phyloP scores from a whole-genome alignment of 2,113 vertebrate species.

The Tenebrosternarchus preto region DNA sequence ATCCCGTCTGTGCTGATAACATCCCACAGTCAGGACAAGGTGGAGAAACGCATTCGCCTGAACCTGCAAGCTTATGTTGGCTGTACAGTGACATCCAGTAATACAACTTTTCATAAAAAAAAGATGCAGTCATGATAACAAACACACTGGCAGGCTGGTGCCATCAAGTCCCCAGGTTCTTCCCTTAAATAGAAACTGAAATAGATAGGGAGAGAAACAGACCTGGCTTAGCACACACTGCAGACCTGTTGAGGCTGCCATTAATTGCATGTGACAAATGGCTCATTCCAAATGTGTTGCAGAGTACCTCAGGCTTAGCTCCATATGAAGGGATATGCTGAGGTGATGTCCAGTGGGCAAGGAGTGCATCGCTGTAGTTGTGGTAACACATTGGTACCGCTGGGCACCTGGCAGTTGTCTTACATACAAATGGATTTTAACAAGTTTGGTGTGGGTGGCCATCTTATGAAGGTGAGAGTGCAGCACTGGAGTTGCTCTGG shows the following conservation, averaged over 20 bases:
- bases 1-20: background rate
- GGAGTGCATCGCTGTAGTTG: conserved; percentile 18
- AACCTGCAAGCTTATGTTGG: conserved; percentile 6
- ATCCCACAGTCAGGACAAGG: conserved; percentile 10
- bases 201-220: background rate
- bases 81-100: conserved; percentile 13
- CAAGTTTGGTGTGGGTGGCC: background rate
- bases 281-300: background rate
- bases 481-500: background rate
- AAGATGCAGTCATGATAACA: conserved; percentile 21
- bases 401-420: background rate
- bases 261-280: conserved; percentile 34
- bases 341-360: background rate
- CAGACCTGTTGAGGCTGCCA: conserved; percentile 19
- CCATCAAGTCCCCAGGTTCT: background rate
- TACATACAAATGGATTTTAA: conserved; percentile 24
- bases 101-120: conserved; percentile 13
- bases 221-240: background rate
- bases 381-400: background rate
- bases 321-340: background rate
- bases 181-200: conserved; percentile 16
- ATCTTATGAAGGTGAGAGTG: conserved; percentile 1
- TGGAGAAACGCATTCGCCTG: background rate
- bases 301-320: conserved; percentile 21
- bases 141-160: background rate